Evolutionary conservation across 2,113 vertebrate genomes (phyloP).

Genomic region (Menidia beryllina): DNA sequence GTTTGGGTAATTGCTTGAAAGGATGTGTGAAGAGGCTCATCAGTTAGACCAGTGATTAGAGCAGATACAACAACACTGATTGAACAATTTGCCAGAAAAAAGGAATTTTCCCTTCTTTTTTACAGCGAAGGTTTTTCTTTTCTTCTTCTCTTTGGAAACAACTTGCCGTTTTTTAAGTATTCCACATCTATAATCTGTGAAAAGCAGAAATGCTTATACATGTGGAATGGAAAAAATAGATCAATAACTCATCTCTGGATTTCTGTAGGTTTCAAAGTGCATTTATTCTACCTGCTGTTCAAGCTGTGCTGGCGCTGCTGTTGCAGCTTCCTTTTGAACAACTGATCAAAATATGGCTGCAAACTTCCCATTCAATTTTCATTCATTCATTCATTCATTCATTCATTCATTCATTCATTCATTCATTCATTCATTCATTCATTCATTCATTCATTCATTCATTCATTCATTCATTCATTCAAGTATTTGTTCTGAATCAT

Average conservation of each 20-base stretch:
- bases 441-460: too few relatives aligned
- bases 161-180: conserved; percentile 2
- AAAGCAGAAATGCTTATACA: neutral
- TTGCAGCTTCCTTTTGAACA: neutral
- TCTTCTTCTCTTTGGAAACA: neutral
- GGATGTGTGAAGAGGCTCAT: neutral
- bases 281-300: neutral
- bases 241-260: neutral
- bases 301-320: neutral
- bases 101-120: neutral
- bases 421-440: too few relatives aligned
- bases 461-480: conserved; percentile 9
- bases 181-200: neutral
- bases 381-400: too few relatives aligned
- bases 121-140: neutral
- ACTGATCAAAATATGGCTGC: neutral
- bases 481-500: conserved; percentile 20
- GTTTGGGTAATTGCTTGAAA: conserved; percentile 4
- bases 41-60: conserved; percentile 1
- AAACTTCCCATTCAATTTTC: neutral
- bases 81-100: neutral
- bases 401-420: too few relatives aligned
- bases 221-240: neutral
- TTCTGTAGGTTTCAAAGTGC: neutral
- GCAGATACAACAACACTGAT: conserved; percentile 1